These are phyloP conservation scores for Callimorpha dominula DNA, from an alignment of 2,888 invertebrate species.

Conservation along the genomic window DNA sequence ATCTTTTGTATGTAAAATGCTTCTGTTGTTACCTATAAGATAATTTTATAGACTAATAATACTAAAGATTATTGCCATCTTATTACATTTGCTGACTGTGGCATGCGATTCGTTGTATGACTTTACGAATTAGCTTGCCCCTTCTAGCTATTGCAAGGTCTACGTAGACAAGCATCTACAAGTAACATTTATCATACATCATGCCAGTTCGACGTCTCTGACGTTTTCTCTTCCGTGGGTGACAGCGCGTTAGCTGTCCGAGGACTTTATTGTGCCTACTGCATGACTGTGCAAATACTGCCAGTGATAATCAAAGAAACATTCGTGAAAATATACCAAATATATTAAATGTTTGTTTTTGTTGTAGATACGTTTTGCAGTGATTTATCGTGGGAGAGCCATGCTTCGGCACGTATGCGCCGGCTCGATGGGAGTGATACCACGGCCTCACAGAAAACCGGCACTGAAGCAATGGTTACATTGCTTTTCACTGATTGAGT, in stretches of 20 bases:
- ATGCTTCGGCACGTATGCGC: no score
- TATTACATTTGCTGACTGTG: neutral
- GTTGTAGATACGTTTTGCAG: neutral
- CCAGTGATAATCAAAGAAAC: constrained; percentile 44
- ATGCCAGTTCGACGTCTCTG: constrained; percentile 77
- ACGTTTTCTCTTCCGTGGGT: constrained; percentile 81
- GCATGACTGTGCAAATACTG: constrained; percentile 50
- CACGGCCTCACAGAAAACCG: no score
- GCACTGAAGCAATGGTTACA: no score
- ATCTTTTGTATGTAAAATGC: no score
- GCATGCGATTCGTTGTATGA: neutral
- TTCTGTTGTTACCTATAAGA: neutral
- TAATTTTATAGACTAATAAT: neutral
- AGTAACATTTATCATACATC: constrained; percentile 84
- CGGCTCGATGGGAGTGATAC: no score
- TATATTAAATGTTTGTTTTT: constrained; percentile 4
- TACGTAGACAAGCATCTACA: constrained; percentile 59
- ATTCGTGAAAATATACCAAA: constrained; percentile 41
- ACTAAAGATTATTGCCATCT: neutral
- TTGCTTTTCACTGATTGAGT: no score
- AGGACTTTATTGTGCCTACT: constrained; percentile 74
- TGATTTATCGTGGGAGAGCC: neutral
- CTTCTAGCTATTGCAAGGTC: constrained; percentile 54
- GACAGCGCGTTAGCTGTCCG: constrained; percentile 73
- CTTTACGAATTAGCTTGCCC: constrained; percentile 14